Evolutionary conservation across 2,113 vertebrate species (phyloP).

Genomic region (Eublepharis macularius): DNA sequence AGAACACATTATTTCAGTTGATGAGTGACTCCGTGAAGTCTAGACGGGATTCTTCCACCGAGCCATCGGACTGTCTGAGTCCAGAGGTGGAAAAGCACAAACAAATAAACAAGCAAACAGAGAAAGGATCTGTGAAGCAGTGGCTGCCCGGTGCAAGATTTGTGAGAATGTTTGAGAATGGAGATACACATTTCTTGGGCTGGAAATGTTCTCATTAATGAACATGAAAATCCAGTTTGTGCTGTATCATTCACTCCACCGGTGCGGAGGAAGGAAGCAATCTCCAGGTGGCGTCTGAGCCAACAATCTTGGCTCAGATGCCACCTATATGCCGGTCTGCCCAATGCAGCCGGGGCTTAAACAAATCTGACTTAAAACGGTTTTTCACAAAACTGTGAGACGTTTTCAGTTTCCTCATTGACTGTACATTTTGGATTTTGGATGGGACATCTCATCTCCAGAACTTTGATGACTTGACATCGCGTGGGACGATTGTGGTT

Average conservation of each 20-base stretch:
- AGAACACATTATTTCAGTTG: not conserved
- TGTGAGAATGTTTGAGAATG: not conserved
- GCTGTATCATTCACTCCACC: too few species aligned
- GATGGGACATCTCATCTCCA: too few species aligned
- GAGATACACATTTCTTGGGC: not conserved
- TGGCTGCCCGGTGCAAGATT: not conserved
- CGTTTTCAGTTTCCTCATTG: too few species aligned
- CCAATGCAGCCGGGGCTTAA: not conserved
- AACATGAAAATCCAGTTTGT: not conserved
- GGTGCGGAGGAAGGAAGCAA: not conserved
- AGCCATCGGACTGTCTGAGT: not conserved
- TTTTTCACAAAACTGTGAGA: too few species aligned
- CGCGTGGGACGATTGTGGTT: too few species aligned
- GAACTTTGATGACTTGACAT: too few species aligned
- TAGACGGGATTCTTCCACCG: not conserved
- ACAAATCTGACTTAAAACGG: not conserved
- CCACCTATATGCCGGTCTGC: not conserved
- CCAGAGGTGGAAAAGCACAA: not conserved
- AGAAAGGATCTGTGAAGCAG: not conserved
- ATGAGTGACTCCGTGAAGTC: slow-evolving; percentile 5
- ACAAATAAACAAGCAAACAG: not conserved
- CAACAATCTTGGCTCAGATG: too few species aligned
- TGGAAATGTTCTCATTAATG: not conserved
- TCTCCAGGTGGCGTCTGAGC: not conserved
- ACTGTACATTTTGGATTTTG: too few species aligned